Base-by-base conservation (phyloP, 2,113 vertebrate genomes). In the Cyprichromis sp. region DNA sequence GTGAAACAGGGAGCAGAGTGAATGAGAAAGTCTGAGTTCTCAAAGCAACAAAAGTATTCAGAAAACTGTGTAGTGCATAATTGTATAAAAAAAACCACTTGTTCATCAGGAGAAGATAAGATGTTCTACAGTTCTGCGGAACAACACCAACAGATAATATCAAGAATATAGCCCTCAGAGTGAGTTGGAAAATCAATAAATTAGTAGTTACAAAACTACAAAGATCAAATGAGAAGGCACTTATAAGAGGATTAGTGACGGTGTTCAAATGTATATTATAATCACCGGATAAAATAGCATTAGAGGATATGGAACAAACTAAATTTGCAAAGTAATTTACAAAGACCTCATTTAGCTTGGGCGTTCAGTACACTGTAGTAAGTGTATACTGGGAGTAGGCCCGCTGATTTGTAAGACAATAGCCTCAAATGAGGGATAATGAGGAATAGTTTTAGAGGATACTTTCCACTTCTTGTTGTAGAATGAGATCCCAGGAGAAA, bases 261-360 rank as follows among this genome's bases (percentile, higher is more conserved):
- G 34, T 68, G 19, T 68, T 40, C 4, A 0, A 21, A 38, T 66
- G 17, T 9, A 0, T 1, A 40, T 40, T 0, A 68, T 24, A 68
- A 68, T 24, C 11, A 42, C 36, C 3, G 3, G n/a, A 21, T 40
- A 71, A 71, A 71, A 24, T 42, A 42, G 21, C 36, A 42, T 42
- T 40, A 71, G 2, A 40, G 66, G 36, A 40, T 21, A 6, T 42
- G 36, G 13, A 71, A 24, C 66, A 71, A 16, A 71, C 66, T 71
- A 24, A 71, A 40, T 71, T 71, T 42, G 12, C 2, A 71, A 71
- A 71, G 7, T 71, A 24, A 40, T 42, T 71, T 71, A 42, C 3
- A 71, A 24, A 42, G 2, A 24, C n/a, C 36, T 24, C 12, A 71
- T 42, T 42, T 9, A 71, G 3, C 36, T 4, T 68, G 63, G 63